These are phyloP conservation scores for Myiagra hebetior DNA, from an alignment of 2,113 vertebrate species.

Conservation along the genomic window DNA sequence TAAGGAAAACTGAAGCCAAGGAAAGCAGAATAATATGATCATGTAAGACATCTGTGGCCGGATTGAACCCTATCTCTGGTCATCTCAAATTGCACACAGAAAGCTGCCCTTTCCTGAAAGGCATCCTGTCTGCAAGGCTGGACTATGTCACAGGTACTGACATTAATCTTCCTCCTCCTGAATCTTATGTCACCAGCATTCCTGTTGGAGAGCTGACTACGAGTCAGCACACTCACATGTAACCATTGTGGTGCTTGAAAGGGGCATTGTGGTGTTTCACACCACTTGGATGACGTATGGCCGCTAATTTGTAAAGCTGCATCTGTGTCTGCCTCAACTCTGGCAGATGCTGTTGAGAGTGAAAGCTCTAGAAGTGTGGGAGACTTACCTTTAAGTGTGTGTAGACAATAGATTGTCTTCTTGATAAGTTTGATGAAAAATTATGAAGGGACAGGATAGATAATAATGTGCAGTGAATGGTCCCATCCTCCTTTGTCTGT, in stretches of 20 bases:
- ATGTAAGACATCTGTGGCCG: background rate
- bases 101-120: background rate
- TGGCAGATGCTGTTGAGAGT: background rate
- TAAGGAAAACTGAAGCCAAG: background rate
- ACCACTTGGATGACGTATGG: accelerated
- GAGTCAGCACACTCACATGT: background rate
- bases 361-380: background rate
- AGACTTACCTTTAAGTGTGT: background rate
- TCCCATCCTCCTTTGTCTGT: background rate
- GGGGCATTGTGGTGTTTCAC: background rate
- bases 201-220: background rate
- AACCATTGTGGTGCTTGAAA: background rate
- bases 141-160: background rate
- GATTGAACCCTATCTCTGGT: background rate
- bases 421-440: background rate
- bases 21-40: background rate
- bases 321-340: background rate
- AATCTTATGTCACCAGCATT: background rate
- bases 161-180: background rate
- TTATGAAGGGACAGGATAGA: background rate
- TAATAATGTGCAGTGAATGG: background rate
- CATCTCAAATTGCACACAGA: background rate
- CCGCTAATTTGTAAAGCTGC: background rate
- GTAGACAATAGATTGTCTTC: background rate
- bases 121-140: background rate